Conservation (phyloP, 1,140 invertebrate genomes). For the Macrocentrus cingulum region DNA sequence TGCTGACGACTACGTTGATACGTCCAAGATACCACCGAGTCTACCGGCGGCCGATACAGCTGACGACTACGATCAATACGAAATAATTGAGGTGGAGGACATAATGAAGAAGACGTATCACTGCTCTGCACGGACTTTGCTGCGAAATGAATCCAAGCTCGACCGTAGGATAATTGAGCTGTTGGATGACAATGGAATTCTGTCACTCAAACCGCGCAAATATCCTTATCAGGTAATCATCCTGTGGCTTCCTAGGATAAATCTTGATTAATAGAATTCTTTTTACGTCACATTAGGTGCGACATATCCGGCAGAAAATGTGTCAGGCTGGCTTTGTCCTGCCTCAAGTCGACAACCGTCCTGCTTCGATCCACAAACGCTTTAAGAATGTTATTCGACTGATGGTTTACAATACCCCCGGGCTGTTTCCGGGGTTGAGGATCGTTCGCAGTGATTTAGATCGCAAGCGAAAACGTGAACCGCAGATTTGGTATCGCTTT, state of each 20-base stretch:
- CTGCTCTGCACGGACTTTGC: slow-evolving; percentile 22
- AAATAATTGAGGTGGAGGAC: slow-evolving; percentile 32
- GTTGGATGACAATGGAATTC: slow-evolving; percentile 31
- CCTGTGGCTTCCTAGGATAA: background rate
- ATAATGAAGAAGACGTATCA: slow-evolving; percentile 34
- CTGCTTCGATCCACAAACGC: slow-evolving; percentile 34
- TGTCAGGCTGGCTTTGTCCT: slow-evolving; percentile 37
- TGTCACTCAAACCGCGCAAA: slow-evolving; percentile 20
- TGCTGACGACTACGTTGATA: slow-evolving; percentile 28
- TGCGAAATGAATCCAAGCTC: slow-evolving; percentile 27
- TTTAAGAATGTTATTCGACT: slow-evolving; percentile 31
- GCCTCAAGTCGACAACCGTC: slow-evolving; percentile 23
- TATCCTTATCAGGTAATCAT: slow-evolving; percentile 34
- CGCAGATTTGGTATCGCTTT: slow-evolving; percentile 32
- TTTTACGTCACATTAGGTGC: no score
- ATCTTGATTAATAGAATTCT: background rate
- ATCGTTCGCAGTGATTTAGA: slow-evolving; percentile 35
- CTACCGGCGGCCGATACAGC: slow-evolving; percentile 25
- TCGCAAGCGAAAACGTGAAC: slow-evolving; percentile 33
- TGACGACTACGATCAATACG: slow-evolving; percentile 33
- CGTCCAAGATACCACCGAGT: slow-evolving; percentile 26
- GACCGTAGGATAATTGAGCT: slow-evolving; percentile 28
- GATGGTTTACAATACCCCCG: slow-evolving; percentile 34
- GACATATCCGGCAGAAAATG: slow-evolving; percentile 30
- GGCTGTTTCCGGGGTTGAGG: slow-evolving; percentile 32